Evolutionary conservation across 2,888 invertebrate species (phyloP), one percentile per base, ranked within the genome.

Genomic region (Chrysodeixis includens): DNA sequence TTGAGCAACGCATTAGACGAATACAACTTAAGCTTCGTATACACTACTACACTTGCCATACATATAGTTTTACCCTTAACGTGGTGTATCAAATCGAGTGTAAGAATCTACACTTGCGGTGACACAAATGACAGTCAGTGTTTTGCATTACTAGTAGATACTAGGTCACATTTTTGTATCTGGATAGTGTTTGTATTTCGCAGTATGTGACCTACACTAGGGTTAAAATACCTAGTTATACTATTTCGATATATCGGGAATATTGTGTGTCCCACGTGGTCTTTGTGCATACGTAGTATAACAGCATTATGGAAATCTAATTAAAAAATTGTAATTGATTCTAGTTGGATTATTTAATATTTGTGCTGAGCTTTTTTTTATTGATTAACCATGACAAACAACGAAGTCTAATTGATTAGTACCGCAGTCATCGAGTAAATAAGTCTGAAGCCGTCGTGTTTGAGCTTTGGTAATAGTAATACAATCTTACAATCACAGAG

Each of bases 1-100:
- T 68, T 66, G 53, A 69, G 62, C 63, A 61, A 66, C 30, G 56
- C 12, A 55, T 22, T 51, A 52, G 12, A 51, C 44, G 30, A 58
- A 66, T 16, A 22, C 20, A 32, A 18, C 0, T 52, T 14, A 26
- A 30, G 3, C 12, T 14, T 12, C 22, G 22, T 26, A 1, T 12
- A 52, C 26, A 52, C 9, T 52, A 49, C 35, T 5, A 35, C 12
- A 35, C 35, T 35, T 1, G 0, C 1, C n/a, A 5, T 1, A n/a
- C 40, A n/a, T 40, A 1, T 40, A n/a, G 0, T 14, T 6, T n/a
- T 40, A 40, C n/a, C 14, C 40, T n/a, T 1, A 40, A 4, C n/a
- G 14, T 40, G 5, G 1, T 35, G 5, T 12, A 35, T 1, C 12
- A 12, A 14, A 3, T 14, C 3, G n/a, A 14, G 4, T n/a, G 14